Conservation (phyloP, 2,113 vertebrate species). For the Catharus minimus region DNA sequence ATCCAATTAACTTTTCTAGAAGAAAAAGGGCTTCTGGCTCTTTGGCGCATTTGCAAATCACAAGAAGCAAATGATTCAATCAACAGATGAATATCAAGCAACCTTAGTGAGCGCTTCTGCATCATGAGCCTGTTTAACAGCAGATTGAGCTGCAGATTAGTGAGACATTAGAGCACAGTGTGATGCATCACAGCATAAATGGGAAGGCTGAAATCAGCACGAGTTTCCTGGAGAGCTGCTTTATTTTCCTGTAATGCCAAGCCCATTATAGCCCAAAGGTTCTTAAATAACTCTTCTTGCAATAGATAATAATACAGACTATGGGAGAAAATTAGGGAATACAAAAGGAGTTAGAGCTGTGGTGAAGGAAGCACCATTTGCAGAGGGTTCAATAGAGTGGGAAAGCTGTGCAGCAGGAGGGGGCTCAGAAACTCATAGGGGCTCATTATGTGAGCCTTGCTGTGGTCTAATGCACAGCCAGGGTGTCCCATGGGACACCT, state of each 20-base stretch:
- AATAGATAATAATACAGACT: constrained; percentile 43
- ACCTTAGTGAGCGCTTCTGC: constrained; percentile 22
- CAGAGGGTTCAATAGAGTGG: neutral
- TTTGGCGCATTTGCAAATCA: neutral
- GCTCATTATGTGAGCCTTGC: neutral
- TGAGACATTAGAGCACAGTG: constrained; percentile 68
- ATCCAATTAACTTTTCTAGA: constrained; percentile 63
- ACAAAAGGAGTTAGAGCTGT: neutral
- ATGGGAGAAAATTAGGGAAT: constrained; percentile 38
- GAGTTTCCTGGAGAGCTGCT: constrained; percentile 66
- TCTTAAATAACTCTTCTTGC: constrained; percentile 66
- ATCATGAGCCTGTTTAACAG: constrained; percentile 58
- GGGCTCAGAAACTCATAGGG: neutral
- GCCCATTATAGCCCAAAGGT: constrained; percentile 62
- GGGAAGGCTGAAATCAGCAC: constrained; percentile 66
- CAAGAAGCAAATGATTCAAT: constrained; percentile 33
- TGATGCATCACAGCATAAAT: constrained; percentile 58
- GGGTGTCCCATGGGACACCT: neutral
- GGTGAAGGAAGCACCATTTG: neutral
- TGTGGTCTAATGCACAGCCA: neutral
- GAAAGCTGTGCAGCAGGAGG: neutral
- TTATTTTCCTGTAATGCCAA: constrained; percentile 50
- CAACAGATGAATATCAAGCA: constrained; percentile 40
- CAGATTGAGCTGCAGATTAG: constrained; percentile 71
- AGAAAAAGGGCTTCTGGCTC: constrained; percentile 45